These are phyloP conservation scores for Phacellophora camtschatica DNA, from an alignment of 30 jellyfish, hydroid and myxozoan species.

Conservation along the genomic window DNA sequence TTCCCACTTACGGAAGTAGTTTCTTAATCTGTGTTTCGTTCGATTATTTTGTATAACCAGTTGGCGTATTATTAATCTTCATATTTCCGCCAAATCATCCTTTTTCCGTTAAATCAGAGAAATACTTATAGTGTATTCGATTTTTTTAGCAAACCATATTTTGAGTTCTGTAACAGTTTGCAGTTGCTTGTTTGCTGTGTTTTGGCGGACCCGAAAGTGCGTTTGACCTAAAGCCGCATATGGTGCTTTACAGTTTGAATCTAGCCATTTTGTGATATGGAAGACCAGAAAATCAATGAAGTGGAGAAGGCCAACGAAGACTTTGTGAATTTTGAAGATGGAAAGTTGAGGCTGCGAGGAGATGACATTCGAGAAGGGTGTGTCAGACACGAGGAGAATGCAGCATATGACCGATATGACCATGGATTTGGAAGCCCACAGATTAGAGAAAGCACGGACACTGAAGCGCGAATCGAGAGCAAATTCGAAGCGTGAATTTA, in stretches of 20 bases:
- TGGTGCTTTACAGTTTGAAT: conserved; percentile 19
- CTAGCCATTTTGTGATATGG: neutral
- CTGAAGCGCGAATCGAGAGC: neutral
- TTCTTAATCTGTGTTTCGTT: neutral
- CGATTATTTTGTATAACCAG: neutral
- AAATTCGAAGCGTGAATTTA: neutral
- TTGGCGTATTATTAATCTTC: neutral
- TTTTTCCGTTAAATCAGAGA: no score
- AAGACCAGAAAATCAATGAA: neutral
- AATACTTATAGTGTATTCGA: neutral
- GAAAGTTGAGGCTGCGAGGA: neutral
- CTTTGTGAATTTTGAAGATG: neutral
- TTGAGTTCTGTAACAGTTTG: neutral
- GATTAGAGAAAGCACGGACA: neutral
- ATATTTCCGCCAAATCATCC: no score
- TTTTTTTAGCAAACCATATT: neutral
- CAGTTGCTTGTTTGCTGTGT: neutral
- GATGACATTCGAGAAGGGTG: neutral
- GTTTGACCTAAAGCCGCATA: neutral
- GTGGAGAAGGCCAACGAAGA: neutral
- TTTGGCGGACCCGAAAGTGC: neutral
- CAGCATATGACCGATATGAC: neutral
- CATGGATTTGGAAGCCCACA: neutral
- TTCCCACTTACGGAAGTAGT: neutral
- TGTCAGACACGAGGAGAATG: neutral